Base-by-base conservation (phyloP, 2,797 vertebrate species). In the Eulemur mongoz region DNA sequence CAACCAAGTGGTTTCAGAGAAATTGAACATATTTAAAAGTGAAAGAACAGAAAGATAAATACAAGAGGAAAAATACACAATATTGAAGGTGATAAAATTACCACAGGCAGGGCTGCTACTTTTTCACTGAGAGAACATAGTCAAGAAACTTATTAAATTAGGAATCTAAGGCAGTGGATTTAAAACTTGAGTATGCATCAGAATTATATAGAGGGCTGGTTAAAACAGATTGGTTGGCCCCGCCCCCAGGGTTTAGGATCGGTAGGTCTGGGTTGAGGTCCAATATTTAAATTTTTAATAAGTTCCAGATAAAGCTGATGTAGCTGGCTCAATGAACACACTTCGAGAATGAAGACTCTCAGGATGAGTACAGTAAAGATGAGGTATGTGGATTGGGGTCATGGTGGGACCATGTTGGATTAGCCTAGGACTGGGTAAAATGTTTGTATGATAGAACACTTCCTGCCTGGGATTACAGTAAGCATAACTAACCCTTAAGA, bases 1-100 rank as follows among this genome's bases (percentile, higher is more conserved):
- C 32, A 73, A 22, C 13, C 45, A 85, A 38, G 23, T 40, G 14
- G 48, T 80, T 59, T 69, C 57, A 79, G 90, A 90, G 59, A 97
- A 78, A 48, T 15, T 54, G 69, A 93, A 93, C 25, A 93, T 5
- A 83, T 80, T 93, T 84, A 50, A 93, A 94, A 87, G 32, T n/a
- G 25, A 94, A 94, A 93, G 48, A 52, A 15, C 2, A 48, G 50
- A 32, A 72, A 78, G 63, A 91, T 67, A 73, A 87, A 18, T 17
- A 79, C 27, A 54, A 52, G 40, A 59, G 22, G 50, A 69, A 75
- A 78, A 43, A 40, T 20, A 32, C 45, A 38, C 40, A 23, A 30
- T 91, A 96, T 93, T 93, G 23, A 91, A 50, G 22, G 4, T 67
- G 11, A 40, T 67, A 79, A 35, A 65, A 10, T 40, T 72, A 72